Percentiles rank a stretch among this genome's conserved stretches.
Evolutionary conservation across 2,888 invertebrate species (phyloP).

Genomic region (Timema cristinae): DNA sequence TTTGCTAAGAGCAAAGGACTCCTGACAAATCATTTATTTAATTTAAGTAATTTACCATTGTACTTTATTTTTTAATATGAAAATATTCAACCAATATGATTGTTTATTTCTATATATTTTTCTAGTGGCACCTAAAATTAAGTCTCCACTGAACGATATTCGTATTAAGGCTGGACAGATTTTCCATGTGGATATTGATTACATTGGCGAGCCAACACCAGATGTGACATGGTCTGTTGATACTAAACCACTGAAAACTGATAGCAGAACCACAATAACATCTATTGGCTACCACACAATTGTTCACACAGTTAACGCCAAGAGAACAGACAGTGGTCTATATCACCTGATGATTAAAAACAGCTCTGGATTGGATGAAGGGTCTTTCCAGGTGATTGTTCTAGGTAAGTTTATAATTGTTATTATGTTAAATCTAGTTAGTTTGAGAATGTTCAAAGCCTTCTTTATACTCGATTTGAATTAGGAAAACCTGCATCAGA

Average conservation of each 20-base stretch:
- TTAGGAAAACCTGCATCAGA: too few relatives aligned
- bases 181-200: slow-evolving; percentile 85
- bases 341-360: slow-evolving; percentile 88
- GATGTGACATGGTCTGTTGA: slow-evolving; percentile 84
- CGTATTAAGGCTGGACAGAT: slow-evolving; percentile 91
- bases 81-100: background rate
- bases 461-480: too few relatives aligned
- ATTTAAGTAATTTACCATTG: too few relatives aligned
- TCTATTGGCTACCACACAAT: slow-evolving; percentile 90
- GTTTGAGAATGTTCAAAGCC: too few relatives aligned
- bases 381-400: slow-evolving; percentile 83
- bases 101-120: slow-evolving; percentile 28
- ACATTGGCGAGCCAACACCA: slow-evolving; percentile 89
- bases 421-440: background rate
- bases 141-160: slow-evolving; percentile 83
- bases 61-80: too few relatives aligned
- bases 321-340: slow-evolving; percentile 83
- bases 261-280: slow-evolving; percentile 81
- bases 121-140: slow-evolving; percentile 88
- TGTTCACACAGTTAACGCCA: slow-evolving; percentile 89
- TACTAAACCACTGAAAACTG: slow-evolving; percentile 64
- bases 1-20: too few relatives aligned
- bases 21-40: too few relatives aligned
- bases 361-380: slow-evolving; percentile 89
- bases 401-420: slow-evolving; percentile 52